These are phyloP conservation scores for Machaerirhynchus nigripectus DNA, from an alignment of 2,113 vertebrate species.

Conservation along the genomic window DNA sequence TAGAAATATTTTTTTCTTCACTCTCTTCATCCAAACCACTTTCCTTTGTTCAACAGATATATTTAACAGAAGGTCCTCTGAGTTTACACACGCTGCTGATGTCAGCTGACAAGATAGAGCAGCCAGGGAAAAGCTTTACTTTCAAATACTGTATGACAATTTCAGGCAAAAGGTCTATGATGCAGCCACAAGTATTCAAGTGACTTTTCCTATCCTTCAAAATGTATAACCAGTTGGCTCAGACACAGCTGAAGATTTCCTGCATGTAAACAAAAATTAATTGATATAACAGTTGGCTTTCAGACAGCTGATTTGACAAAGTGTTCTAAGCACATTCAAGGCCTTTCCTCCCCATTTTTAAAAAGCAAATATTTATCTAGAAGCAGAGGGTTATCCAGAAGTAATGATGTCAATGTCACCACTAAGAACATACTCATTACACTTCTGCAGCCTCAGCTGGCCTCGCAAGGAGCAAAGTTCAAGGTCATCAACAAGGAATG, in stretches of 20 bases:
- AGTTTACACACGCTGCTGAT: not conserved
- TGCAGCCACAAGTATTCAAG: not conserved
- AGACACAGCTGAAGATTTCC: not conserved
- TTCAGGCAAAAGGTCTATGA: not conserved
- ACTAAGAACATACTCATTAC: not conserved
- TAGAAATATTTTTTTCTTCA: not conserved
- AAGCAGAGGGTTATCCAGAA: constrained; percentile 4
- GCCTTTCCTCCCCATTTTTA: not conserved
- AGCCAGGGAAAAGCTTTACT: not conserved
- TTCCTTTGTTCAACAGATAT: not conserved
- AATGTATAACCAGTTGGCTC: not conserved
- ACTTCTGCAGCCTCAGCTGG: not conserved
- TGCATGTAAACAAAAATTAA: not conserved
- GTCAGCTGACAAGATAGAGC: not conserved
- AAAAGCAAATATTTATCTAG: not conserved
- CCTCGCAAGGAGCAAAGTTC: not conserved
- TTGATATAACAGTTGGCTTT: not conserved
- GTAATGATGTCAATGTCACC: not conserved
- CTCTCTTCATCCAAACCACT: not conserved
- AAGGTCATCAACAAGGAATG: not conserved
- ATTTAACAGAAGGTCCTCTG: not conserved
- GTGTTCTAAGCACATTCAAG: not conserved
- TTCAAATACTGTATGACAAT: not conserved
- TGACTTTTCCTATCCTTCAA: not conserved
- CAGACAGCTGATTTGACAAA: not conserved